Percentiles rank a stretch among this genome's conserved stretches.
Evolutionary conservation across 2,113 vertebrate species (phyloP).

Genomic region (Recurvirostra avosetta): DNA sequence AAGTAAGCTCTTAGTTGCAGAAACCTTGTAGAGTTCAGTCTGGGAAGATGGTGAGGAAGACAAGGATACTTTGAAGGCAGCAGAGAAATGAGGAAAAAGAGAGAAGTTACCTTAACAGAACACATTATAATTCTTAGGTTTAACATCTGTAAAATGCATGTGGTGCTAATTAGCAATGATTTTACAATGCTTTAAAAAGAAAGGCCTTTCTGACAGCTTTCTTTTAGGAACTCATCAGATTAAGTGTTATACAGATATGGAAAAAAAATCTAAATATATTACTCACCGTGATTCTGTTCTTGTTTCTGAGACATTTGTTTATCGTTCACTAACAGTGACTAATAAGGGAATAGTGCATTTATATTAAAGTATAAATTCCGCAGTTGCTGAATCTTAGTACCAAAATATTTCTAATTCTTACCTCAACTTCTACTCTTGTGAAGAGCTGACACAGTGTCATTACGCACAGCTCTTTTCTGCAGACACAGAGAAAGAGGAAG

Average conservation of each 20-base stretch:
- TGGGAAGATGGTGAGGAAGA: background rate
- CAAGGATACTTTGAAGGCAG: background rate
- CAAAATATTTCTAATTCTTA: slow-evolving; percentile 58
- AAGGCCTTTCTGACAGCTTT: background rate
- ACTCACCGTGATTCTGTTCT: background rate
- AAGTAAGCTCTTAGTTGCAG: background rate
- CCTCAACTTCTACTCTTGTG: slow-evolving; percentile 94
- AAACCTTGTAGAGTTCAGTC: background rate
- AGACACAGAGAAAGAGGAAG: slow-evolving; percentile 5
- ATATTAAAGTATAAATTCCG: background rate
- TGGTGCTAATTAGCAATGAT: background rate
- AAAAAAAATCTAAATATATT: background rate
- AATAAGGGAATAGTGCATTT: background rate
- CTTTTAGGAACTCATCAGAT: background rate
- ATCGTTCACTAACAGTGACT: background rate
- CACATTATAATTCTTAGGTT: background rate
- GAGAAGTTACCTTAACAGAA: background rate
- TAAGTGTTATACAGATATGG: background rate
- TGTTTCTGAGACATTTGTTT: background rate
- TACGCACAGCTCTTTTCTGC: slow-evolving; percentile 80
- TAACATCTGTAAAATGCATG: background rate
- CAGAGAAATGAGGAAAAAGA: background rate
- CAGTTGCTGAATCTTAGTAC: background rate
- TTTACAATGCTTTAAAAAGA: background rate
- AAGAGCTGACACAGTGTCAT: slow-evolving; percentile 88